Percentiles rank a stretch among this genome's conserved stretches.
Conservation (phyloP, 2,888 invertebrate species). For the Megalurothrips usitatus region DNA sequence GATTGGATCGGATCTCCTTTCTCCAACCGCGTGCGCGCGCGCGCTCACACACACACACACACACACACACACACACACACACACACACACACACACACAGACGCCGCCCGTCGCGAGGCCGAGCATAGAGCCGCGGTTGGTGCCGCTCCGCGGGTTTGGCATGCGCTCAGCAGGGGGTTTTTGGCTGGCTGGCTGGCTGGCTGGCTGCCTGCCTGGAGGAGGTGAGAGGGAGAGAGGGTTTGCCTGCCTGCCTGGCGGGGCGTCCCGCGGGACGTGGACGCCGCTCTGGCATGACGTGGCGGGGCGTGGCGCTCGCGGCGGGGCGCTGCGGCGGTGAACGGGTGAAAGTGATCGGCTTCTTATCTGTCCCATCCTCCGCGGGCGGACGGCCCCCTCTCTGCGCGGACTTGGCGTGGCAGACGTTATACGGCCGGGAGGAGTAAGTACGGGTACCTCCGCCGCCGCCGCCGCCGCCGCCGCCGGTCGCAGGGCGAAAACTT, state of each 20-base stretch:
- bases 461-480: neutral
- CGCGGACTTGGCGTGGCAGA: neutral
- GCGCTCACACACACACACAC: too few relatives aligned
- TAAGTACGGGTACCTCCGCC: too few relatives aligned
- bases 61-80: too few relatives aligned
- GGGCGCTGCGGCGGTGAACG: neutral
- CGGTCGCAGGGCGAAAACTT: neutral
- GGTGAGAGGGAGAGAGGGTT: too few relatives aligned
- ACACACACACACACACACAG: too few relatives aligned
- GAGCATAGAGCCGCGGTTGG: neutral
- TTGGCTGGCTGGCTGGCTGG: neutral
- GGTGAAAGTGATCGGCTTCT: slow-evolving; percentile 17
- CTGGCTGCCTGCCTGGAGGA: too few relatives aligned
- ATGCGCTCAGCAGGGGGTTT: neutral
- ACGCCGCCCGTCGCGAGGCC: neutral
- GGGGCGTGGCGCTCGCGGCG: neutral
- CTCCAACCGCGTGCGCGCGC: neutral
- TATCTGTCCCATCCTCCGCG: slow-evolving; percentile 10
- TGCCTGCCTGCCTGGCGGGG: too few relatives aligned
- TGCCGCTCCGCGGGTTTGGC: neutral
- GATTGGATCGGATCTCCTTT: slow-evolving; percentile 26
- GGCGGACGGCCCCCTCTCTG: neutral
- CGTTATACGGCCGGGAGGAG: neutral
- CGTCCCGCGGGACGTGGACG: neutral
- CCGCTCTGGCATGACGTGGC: neutral